Evolutionary conservation across 2,888 invertebrate species (phyloP).

Genomic region (Heliconius charithonia): DNA sequence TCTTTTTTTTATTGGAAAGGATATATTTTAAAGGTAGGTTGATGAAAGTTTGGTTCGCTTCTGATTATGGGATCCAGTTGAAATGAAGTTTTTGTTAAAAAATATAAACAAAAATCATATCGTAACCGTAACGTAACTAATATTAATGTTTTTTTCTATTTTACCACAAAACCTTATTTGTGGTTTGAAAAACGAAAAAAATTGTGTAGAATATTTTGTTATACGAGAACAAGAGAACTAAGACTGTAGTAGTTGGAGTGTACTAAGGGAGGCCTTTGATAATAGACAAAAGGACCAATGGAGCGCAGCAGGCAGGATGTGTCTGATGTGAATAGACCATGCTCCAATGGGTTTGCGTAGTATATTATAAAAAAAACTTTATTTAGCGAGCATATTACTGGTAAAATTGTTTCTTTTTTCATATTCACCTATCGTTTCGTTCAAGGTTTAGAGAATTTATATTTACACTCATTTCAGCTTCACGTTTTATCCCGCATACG

Average conservation of each 20-base stretch:
- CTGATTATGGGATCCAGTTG: too few species aligned
- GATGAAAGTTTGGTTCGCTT: too few species aligned
- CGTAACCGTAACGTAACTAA: neutral
- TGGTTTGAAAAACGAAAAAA: neutral
- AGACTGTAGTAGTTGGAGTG: neutral
- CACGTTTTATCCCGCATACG: too few species aligned
- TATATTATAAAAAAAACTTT: conserved; percentile 26
- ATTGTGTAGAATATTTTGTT: neutral
- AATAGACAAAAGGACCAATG: conserved; percentile 52
- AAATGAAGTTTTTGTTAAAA: too few species aligned
- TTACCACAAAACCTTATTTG: neutral
- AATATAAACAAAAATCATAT: neutral
- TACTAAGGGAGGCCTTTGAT: conserved; percentile 30
- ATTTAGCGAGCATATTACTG: neutral
- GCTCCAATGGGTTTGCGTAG: conserved; percentile 34
- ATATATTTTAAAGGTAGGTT: too few species aligned
- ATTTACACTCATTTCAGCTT: neutral
- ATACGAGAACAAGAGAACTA: neutral
- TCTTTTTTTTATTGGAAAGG: too few species aligned
- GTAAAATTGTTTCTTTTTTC: neutral
- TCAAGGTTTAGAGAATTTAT: neutral
- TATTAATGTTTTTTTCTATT: neutral
- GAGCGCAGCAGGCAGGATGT: conserved; percentile 54
- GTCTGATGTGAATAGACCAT: conserved; percentile 50
- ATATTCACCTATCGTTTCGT: neutral